Base-by-base conservation (phyloP, 2,888 invertebrate species). In the Acleris emargana region DNA sequence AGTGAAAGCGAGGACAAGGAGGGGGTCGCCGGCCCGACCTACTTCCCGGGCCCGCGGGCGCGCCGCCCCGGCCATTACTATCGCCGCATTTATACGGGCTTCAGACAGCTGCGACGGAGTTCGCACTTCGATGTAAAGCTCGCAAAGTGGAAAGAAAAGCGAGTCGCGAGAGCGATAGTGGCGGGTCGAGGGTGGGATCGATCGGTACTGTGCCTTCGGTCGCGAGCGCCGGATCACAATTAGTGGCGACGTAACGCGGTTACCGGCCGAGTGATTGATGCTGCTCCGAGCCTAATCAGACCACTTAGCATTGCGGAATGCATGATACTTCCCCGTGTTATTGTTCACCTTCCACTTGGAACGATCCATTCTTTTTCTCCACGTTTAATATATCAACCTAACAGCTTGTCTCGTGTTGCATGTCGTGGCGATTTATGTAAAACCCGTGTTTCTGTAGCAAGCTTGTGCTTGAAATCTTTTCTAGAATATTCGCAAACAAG, bases 1-100 rank as follows among this genome's bases (percentile, higher is more conserved):
- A 85, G 81, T 83, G 87, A 88, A 87, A 86, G 87, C 86, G 86
- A 83, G 86, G 83, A 82, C 82, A 78, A 70, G 70, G 67, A 78
- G 77, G 72, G 80, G 78, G 70, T 72, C 73, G 75, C 73, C 64
- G 71, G 72, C 73, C 45, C 82, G 87, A 89, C 88, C 91, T 89
- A 90, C 83, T 89, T 90, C 83, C 76, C 78, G 77, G 80, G 80
- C 79, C 76, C 75, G 77, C 62, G 71, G 69, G 68, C 64, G 68
- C 67, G 67, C 69, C 66, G 68, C 76, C 73, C 75, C 73, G 49
- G 72, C 69, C 76, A 74, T 73, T 73, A 71, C 77, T 72, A 84
- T 80, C 74, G 82, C 79, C 72, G 75, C 74, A 72, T 79, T 74
- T 73, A 72, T 76, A 72, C 77, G 69, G 70, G 69, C 72, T 72